Conservation (phyloP, 1,140 invertebrate species). For the Megalonaias nervosa region DNA sequence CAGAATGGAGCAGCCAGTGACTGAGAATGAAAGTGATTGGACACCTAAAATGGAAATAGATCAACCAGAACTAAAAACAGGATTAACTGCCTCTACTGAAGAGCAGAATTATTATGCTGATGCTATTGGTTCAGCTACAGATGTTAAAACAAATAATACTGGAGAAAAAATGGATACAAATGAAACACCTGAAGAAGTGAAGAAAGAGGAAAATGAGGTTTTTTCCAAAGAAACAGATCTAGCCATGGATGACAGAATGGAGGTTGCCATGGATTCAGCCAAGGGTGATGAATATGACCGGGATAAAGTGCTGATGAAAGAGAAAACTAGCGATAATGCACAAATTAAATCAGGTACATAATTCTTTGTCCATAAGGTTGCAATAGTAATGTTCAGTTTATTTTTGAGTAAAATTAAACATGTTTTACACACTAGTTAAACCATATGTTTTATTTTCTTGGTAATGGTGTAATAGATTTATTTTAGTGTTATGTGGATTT, state of each 20-base stretch:
- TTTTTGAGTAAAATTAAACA: no score
- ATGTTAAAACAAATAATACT: slow-evolving; percentile 9
- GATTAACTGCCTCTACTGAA: not conserved
- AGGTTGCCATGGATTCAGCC: no score
- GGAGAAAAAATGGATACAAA: slow-evolving; percentile 1
- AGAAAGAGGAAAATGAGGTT: not conserved
- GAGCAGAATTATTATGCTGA: not conserved
- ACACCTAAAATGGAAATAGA: not conserved
- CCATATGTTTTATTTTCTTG: no score
- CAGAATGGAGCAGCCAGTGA: not conserved
- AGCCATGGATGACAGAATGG: not conserved
- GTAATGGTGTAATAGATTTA: no score
- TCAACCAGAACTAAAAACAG: not conserved
- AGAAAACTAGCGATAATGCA: no score
- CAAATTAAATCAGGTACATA: no score
- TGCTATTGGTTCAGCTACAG: not conserved
- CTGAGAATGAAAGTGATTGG: not conserved
- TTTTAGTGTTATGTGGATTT: no score
- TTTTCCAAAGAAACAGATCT: not conserved
- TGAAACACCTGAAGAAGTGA: slow-evolving; percentile 3
- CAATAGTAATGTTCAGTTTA: no score
- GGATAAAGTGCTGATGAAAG: no score
- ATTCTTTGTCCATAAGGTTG: no score
- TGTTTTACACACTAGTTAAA: no score
- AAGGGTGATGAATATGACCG: no score